Evolutionary conservation across 1,140 invertebrate genomes (phyloP).

Genomic region (Wasmannia auropunctata): DNA sequence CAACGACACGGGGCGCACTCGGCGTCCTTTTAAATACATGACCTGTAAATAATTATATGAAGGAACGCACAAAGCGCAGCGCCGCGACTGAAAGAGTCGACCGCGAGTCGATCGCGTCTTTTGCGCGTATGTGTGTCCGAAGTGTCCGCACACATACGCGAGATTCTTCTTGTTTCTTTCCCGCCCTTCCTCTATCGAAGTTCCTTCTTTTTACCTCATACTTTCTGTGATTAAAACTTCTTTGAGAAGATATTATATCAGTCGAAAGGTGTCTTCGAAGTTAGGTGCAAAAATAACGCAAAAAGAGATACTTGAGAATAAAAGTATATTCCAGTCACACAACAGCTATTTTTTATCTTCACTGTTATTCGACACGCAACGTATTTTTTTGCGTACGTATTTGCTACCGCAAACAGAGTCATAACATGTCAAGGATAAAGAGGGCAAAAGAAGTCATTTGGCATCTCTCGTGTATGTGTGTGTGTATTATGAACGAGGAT

Average conservation of each 20-base stretch:
- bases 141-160: not conserved
- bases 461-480: not conserved
- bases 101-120: conserved; percentile 55
- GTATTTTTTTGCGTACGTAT: conserved; percentile 18
- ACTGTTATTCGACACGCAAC: conserved; percentile 41
- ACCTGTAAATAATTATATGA: conserved; percentile 79
- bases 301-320: not conserved
- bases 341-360: conserved; percentile 36
- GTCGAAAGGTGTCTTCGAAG: not conserved
- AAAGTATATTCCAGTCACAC: not conserved
- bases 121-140: not conserved
- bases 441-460: not conserved
- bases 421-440: conserved; percentile 9
- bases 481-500: not conserved
- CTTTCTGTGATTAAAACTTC: conserved; percentile 59
- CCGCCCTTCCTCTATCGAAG: not conserved
- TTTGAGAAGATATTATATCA: conserved; percentile 59
- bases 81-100: conserved; percentile 58
- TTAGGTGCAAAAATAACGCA: not conserved
- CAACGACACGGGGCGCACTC: conserved; percentile 63
- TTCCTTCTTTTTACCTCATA: conserved; percentile 1
- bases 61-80: conserved; percentile 70
- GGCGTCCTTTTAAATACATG: conserved; percentile 78
- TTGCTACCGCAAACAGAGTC: not conserved
- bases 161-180: not conserved